Evolutionary conservation across 2,888 invertebrate genomes (phyloP).

Genomic region (Phlogophora meticulosa): DNA sequence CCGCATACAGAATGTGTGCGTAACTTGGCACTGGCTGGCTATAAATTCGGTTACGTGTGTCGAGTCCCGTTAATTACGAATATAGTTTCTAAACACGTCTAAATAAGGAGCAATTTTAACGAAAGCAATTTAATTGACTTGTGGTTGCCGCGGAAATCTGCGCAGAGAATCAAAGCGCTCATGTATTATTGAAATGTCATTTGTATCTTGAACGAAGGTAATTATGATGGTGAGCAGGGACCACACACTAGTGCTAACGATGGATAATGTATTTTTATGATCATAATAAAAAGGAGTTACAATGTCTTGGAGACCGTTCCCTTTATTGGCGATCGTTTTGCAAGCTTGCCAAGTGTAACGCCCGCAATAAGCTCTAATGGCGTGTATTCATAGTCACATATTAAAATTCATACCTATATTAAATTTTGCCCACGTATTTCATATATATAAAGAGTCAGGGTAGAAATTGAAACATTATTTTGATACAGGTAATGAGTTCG

Average conservation of each 20-base stretch:
- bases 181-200: conserved; percentile 16
- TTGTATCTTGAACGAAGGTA: conserved; percentile 15
- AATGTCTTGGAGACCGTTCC: conserved; percentile 64
- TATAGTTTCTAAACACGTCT: conserved; percentile 47
- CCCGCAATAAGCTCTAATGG: conserved; percentile 66
- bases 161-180: conserved; percentile 8
- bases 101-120: conserved; percentile 38
- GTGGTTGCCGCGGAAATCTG: not conserved
- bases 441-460: conserved; percentile 15
- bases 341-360: conserved; percentile 69
- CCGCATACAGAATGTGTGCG: conserved; percentile 54
- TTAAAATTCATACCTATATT: conserved; percentile 53
- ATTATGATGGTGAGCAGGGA: conserved; percentile 17
- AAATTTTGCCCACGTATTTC: not conserved
- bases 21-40: conserved; percentile 42
- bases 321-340: conserved; percentile 72
- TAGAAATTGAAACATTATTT: conserved; percentile 12
- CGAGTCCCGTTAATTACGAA: conserved; percentile 47
- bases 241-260: conserved; percentile 64
- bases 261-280: conserved; percentile 71
- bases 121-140: conserved; percentile 14
- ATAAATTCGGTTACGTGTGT: conserved; percentile 63
- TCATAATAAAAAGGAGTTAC: conserved; percentile 73
- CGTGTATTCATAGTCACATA: conserved; percentile 59
- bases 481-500: conserved; percentile 14